A percentile compares a stretch with the other conserved stretches of the same genome.
These are phyloP conservation scores for Probaryconus sp. DNA, from an alignment of 1,140 invertebrate species.

Conservation along the genomic window DNA sequence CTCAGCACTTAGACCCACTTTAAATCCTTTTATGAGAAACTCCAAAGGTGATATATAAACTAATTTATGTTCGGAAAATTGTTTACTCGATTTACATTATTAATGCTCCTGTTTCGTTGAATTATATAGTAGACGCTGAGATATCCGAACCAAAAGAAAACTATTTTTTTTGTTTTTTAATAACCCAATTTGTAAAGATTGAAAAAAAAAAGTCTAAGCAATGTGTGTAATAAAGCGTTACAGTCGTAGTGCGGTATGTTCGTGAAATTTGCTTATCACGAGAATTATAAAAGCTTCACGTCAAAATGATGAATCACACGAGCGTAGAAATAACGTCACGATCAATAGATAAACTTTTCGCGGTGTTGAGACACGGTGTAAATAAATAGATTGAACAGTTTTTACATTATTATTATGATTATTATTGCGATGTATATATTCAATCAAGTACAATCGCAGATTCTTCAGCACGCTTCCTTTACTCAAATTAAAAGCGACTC, in stretches of 20 bases:
- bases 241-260: constrained; percentile 37
- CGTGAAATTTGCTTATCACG: constrained; percentile 51
- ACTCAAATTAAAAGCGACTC: constrained; percentile 64
- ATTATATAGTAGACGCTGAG: too few species aligned
- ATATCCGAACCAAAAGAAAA: too few species aligned
- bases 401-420: too few species aligned
- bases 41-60: neutral
- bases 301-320: constrained; percentile 47
- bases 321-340: constrained; percentile 35
- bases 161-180: too few species aligned
- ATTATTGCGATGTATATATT: constrained; percentile 35
- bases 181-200: constrained; percentile 22
- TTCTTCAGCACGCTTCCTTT: constrained; percentile 49
- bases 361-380: constrained; percentile 7
- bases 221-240: constrained; percentile 7
- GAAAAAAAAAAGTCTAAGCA: too few species aligned
- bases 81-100: neutral
- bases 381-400: constrained; percentile 25
- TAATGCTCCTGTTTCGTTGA: too few species aligned
- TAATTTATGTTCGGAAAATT: constrained; percentile 10
- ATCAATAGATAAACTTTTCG: constrained; percentile 34
- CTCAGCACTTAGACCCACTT: constrained; percentile 65
- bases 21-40: constrained; percentile 41
- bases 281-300: constrained; percentile 45
- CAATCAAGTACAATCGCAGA: constrained; percentile 48